Evolutionary conservation across 2,888 invertebrate species (phyloP).

Genomic region (Microdon myrmicae): DNA sequence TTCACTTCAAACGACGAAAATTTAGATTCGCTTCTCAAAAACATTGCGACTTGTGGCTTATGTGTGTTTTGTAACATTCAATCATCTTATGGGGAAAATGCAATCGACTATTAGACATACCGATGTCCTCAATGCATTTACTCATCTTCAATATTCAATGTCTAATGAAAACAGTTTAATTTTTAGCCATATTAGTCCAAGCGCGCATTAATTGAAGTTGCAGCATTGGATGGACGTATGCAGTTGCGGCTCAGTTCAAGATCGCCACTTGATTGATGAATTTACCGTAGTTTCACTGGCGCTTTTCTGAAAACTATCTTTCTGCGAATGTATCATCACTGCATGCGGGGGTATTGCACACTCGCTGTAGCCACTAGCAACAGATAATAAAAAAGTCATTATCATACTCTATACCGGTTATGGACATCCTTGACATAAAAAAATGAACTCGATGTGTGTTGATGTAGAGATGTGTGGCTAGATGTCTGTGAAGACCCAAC

Average conservation of each 20-base stretch:
- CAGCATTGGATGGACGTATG: no score
- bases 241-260: no score
- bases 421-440: slow-evolving; percentile 66
- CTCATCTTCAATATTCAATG: neutral
- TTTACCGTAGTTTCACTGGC: slow-evolving; percentile 6
- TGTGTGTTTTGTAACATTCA: no score
- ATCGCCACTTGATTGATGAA: slow-evolving; percentile 25
- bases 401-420: slow-evolving; percentile 60
- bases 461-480: slow-evolving; percentile 8
- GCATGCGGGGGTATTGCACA: no score
- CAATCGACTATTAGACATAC: no score
- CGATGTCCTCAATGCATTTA: no score
- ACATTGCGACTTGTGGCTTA: no score
- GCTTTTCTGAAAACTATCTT: slow-evolving; percentile 17
- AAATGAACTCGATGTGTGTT: slow-evolving; percentile 23
- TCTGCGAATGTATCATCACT: slow-evolving; percentile 11
- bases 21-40: no score
- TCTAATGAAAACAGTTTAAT: neutral
- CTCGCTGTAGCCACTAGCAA: slow-evolving; percentile 6
- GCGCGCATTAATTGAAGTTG: no score
- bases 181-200: slow-evolving; percentile 2
- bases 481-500: neutral
- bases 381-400: slow-evolving; percentile 48
- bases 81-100: no score
- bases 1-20: no score